Evolutionary conservation across 1,140 invertebrate species (phyloP).

Genomic region (Holotrichia oblita): DNA sequence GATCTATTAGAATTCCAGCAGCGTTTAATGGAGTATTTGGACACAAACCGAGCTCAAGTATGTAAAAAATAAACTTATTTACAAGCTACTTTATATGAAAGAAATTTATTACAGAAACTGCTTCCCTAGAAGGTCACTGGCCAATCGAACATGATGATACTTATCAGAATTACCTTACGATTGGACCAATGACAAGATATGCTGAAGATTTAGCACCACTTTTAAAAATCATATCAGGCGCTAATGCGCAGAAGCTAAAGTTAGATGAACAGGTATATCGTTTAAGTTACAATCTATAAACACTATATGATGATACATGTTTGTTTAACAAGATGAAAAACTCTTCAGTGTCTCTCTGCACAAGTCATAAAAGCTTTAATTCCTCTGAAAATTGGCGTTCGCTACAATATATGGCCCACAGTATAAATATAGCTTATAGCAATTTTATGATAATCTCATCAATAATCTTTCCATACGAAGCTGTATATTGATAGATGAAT

Average conservation of each 20-base stretch:
- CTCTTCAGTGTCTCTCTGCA: too few relatives aligned
- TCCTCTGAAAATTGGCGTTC: too few relatives aligned
- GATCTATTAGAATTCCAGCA: conserved; percentile 88
- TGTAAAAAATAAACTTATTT: neutral
- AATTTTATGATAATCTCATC: too few relatives aligned
- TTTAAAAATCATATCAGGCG: conserved; percentile 69
- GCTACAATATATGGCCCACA: too few relatives aligned
- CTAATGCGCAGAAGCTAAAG: conserved; percentile 61
- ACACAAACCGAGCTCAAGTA: conserved; percentile 82
- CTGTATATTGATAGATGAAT: too few relatives aligned
- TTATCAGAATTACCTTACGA: conserved; percentile 68
- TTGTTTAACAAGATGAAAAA: too few relatives aligned
- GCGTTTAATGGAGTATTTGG: conserved; percentile 89
- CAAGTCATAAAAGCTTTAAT: too few relatives aligned
- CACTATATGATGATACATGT: neutral
- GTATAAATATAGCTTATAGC: too few relatives aligned
- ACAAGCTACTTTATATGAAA: too few relatives aligned
- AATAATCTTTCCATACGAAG: too few relatives aligned
- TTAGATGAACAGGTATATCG: conserved; percentile 59
- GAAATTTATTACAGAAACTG: conserved; percentile 59
- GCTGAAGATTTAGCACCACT: conserved; percentile 75
- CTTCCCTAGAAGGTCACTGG: conserved; percentile 68
- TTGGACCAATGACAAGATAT: conserved; percentile 85
- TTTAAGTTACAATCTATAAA: neutral
- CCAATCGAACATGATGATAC: conserved; percentile 63